Base-by-base conservation (phyloP, 2,888 invertebrate genomes). In the Agriopis aurantiaria region DNA sequence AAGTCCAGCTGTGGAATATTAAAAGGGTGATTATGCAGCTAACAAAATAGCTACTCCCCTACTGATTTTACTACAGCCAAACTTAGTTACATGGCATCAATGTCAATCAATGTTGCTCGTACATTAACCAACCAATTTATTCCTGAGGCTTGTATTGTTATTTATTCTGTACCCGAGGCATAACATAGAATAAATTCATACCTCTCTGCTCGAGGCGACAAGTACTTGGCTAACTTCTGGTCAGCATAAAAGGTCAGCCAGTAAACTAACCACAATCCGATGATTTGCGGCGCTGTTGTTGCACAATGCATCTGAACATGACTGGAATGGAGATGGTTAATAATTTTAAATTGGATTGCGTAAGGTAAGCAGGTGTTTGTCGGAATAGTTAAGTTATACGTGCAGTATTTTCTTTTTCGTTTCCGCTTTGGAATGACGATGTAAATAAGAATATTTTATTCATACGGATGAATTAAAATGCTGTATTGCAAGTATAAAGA, bases 271-370 rank as follows among this genome's bases (percentile, higher is more conserved):
- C 48, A 65, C 61, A 63, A 57, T 56, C 48, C 40, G 67, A 78
- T 78, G 75, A 77, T 76, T 80, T 78, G 77, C 74, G 63, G 72
- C 69, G 73, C 58, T 56, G 63, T 43, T 48, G 66, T 75, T 73
- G 68, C 75, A 67, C 71, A 75, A 75, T 62, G 61, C 66, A 48
- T 58, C 33, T 64, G 12, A 66, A 60, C 70, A 68, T 60, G 46
- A 23, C 45, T 23, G 57, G 63, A 72, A 65, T 65, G 67, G 61
- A 71, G 68, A 71, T 67, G 70, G 65, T 62, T 72, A 69, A 69
- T 72, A 69, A 69, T 73, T 65, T 55, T 23, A 61, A 65, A 67
- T 63, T 69, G 59, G 33, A 68, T 72, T 70, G 64, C 65, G 64
- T 60, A 75, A 73, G 53, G 46, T 33, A 58, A 17, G 33, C 68